phyloP scores from a whole-genome alignment of 2,797 vertebrate species.

The Diglossa cyanea region DNA sequence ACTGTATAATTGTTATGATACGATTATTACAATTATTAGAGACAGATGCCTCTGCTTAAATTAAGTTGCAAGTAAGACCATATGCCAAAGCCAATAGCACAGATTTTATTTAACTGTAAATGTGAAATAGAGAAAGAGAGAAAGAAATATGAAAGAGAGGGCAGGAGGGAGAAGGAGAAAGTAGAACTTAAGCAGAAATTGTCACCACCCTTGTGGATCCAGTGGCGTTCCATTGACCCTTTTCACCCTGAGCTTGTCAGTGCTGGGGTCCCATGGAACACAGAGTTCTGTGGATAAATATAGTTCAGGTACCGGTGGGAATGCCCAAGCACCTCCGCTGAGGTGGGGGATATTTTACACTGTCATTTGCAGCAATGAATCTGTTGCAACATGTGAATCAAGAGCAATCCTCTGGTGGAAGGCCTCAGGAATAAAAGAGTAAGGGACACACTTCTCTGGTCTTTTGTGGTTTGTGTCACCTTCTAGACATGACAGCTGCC shows the following conservation, averaged over 20 bases:
- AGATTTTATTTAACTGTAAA: not conserved
- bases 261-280: not conserved
- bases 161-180: not conserved
- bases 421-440: not conserved
- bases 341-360: not conserved
- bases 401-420: not conserved
- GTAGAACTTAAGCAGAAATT: not conserved
- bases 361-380: not conserved
- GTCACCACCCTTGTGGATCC: not conserved
- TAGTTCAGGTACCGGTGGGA: not conserved
- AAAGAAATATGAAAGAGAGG: not conserved
- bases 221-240: rapidly evolving
- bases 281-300: not conserved
- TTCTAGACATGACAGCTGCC: not conserved
- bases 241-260: not conserved
- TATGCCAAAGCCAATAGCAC: not conserved
- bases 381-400: not conserved
- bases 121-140: not conserved
- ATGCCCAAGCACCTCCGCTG: not conserved
- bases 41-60: not conserved
- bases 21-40: rapidly evolving
- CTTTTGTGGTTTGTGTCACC: not conserved
- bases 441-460: rapidly evolving
- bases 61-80: not conserved
- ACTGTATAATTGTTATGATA: not conserved